Evolutionary conservation across 2,888 invertebrate species (phyloP), one percentile per base, ranked within the genome.

Genomic region (Andrena camellia): DNA sequence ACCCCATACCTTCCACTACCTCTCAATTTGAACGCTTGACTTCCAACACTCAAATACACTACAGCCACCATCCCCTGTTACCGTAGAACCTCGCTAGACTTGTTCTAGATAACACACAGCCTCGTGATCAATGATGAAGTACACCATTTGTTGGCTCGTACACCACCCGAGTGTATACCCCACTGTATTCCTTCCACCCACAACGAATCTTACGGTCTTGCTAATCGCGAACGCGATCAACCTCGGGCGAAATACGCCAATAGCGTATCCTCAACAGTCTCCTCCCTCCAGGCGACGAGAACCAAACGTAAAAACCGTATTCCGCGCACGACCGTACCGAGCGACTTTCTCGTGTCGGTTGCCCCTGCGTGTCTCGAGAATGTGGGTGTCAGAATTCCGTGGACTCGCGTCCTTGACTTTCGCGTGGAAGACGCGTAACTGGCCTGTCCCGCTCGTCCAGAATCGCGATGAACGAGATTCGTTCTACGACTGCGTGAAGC

Each of bases 401-500:
- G 73, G 76, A 67, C 73, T 67, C 76, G 87, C 87, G 88, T 88
- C 88, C 88, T 88, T 88, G 88, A 88, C 88, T 88, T 88, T 88
- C 88, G 87, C 88, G 88, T 80, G 75, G 87, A 88, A 87, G 84
- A 87, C 87, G 86, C 88, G 88, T 86, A 88, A 88, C 88, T 86
- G 88, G 81, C 83, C 73, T 54, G 71, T 75, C 81, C 83, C 77
- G 83, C 83, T 81, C 82, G 83, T 85, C 78, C 84, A 84, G 86
- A 83, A 88, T 87, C 86, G 82, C 78, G 89, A 83, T 84, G 72
- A 85, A 89, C 87, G 87, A 91, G 86, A 88, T 87, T 87, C 88
- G 87, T 87, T 88, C 88, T 83, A 88, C 90, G 92, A 86, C 90
- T 90, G 91, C 91, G 88, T 88, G 85, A 86, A 90, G 87, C 92